Evolutionary conservation across 2,797 vertebrate genomes (phyloP).

Genomic region (Thamnophis elegans): DNA sequence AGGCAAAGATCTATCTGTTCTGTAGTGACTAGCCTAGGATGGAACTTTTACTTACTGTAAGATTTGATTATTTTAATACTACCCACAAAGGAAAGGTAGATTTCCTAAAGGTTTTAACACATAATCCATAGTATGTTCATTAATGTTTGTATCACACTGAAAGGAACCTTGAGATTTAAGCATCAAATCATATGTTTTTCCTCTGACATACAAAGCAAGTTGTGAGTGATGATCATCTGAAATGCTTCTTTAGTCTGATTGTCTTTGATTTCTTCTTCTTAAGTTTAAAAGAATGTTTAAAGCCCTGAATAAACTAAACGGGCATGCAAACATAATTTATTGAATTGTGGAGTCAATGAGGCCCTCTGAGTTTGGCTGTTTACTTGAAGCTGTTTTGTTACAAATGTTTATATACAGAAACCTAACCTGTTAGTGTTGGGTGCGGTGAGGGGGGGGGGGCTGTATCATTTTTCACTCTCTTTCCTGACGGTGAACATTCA

Average conservation of each 20-base stretch:
- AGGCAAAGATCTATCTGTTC: neutral
- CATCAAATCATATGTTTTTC: neutral
- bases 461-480: neutral
- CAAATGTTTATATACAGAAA: neutral
- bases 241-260: neutral
- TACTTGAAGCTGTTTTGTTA: neutral
- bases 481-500: neutral
- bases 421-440: neutral
- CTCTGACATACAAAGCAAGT: neutral
- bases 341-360: neutral
- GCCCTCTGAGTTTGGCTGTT: neutral
- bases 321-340: neutral
- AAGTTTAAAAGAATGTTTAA: neutral
- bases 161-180: neutral
- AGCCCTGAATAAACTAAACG: neutral
- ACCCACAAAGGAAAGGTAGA: neutral
- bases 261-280: neutral
- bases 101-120: neutral
- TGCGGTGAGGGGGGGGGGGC: rapidly evolving
- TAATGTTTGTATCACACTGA: neutral
- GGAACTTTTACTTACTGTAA: neutral
- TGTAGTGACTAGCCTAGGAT: neutral
- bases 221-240: neutral
- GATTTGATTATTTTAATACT: neutral
- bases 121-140: neutral